Conservation (phyloP, 2,797 vertebrate species). For the Phyllotis vaccarum region DNA sequence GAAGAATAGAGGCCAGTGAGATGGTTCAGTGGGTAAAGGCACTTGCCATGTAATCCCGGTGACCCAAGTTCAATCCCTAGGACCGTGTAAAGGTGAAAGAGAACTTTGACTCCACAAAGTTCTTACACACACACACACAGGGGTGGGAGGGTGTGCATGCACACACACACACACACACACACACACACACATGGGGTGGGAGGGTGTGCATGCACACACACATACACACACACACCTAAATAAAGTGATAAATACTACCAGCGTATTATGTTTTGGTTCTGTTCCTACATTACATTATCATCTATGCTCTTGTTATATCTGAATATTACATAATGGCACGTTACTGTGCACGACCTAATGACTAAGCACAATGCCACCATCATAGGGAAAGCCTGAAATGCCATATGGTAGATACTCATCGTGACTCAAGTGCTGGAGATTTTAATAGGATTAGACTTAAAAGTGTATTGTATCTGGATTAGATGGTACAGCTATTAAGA, state of each 20-base stretch:
- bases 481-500: not conserved
- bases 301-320: not conserved
- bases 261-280: not conserved
- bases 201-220: too few species aligned
- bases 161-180: not conserved
- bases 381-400: not conserved
- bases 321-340: not conserved
- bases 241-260: not conserved
- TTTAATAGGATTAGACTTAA: conserved; percentile 6
- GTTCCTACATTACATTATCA: not conserved
- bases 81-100: too few species aligned
- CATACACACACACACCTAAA: not conserved
- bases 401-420: not conserved
- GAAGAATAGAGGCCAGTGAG: not conserved
- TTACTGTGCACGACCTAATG: not conserved
- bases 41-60: not conserved
- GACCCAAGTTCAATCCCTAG: not conserved
- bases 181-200: too few species aligned
- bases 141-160: too few species aligned
- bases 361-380: not conserved
- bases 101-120: too few species aligned
- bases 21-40: not conserved
- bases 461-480: not conserved
- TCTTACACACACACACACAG: not conserved
- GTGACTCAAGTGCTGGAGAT: not conserved